Evolutionary conservation across 1,140 invertebrate genomes (phyloP).

Genomic region (Wiebesia pumilae): DNA sequence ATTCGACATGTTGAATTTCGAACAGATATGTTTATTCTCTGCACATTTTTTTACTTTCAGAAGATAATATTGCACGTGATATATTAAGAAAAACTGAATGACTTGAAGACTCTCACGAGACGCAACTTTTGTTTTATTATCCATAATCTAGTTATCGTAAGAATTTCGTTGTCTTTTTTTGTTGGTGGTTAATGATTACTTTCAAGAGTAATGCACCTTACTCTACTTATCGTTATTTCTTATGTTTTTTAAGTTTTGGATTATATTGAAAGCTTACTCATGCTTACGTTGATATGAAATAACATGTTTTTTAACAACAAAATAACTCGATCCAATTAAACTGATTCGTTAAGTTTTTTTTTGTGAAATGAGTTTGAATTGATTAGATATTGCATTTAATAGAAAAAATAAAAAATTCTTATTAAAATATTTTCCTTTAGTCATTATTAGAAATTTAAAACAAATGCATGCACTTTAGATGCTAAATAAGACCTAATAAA

Average conservation of each 20-base stretch:
- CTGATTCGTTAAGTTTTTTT: not conserved
- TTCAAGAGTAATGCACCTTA: constrained; percentile 11
- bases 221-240: not conserved
- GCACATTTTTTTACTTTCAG: not conserved
- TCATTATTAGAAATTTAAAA: not conserved
- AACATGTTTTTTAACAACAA: constrained; percentile 4
- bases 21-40: not conserved
- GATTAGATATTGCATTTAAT: constrained; percentile 14
- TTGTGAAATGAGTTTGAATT: not conserved
- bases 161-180: not conserved
- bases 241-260: constrained; percentile 5
- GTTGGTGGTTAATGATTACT: not conserved
- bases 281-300: not conserved
- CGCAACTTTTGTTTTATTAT: constrained; percentile 2
- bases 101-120: not conserved
- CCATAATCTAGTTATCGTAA: constrained; percentile 6
- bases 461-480: not conserved
- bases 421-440: not conserved
- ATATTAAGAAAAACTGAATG: constrained; percentile 4
- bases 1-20: not conserved
- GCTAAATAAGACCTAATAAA: not conserved
- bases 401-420: not conserved
- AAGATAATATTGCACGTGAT: not conserved
- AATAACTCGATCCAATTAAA: constrained; percentile 21
- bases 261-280: not conserved